Conservation (phyloP, 2,797 vertebrate genomes). For the Anisognathus igniventris region DNA sequence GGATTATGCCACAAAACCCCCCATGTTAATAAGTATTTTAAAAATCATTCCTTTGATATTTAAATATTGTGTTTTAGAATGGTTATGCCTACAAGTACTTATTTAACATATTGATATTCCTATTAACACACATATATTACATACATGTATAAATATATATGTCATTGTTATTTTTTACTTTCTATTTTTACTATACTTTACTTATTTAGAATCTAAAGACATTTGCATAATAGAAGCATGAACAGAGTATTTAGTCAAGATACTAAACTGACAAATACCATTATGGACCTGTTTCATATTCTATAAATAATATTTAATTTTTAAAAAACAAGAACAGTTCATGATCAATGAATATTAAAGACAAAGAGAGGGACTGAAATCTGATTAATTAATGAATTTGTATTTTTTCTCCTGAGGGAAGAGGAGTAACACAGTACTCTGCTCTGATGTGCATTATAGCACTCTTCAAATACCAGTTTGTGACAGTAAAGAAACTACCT, state of each 20-base stretch:
- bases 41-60: background rate
- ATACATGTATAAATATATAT: background rate
- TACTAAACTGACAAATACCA: background rate
- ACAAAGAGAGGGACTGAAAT: background rate
- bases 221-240: background rate
- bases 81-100: background rate
- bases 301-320: background rate
- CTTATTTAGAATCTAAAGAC: background rate
- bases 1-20: background rate
- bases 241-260: background rate
- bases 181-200: background rate
- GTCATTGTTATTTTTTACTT: background rate
- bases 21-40: background rate
- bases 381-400: background rate
- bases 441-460: background rate
- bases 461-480: background rate
- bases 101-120: background rate
- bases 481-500: background rate
- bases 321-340: fast-evolving
- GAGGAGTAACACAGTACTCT: background rate
- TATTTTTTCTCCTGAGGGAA: background rate
- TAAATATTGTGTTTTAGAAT: background rate
- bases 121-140: background rate
- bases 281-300: background rate
- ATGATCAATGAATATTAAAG: background rate